Conservation (phyloP, 2,113 vertebrate species). For the Romanogobio albipinnatus region DNA sequence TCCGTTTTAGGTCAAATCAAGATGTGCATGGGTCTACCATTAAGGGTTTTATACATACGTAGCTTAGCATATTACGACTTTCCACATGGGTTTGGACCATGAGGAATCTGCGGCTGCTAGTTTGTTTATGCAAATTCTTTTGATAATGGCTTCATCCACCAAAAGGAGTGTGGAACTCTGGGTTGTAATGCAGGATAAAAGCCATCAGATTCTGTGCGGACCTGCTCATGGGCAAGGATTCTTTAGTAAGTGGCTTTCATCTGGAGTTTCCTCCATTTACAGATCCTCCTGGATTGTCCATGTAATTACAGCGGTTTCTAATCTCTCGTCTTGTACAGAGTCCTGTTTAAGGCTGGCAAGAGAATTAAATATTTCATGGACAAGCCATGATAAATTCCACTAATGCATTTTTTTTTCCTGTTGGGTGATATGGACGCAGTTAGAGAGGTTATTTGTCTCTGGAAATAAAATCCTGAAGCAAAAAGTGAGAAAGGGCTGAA, state of each 20-base stretch:
- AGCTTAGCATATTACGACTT: background rate
- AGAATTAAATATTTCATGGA: slow-evolving; percentile 35
- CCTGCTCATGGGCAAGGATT: background rate
- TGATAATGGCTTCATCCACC: background rate
- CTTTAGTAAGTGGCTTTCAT: background rate
- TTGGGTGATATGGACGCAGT: slow-evolving; percentile 2
- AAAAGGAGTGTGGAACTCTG: background rate
- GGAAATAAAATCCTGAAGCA: slow-evolving; percentile 59
- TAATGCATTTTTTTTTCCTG: slow-evolving; percentile 5
- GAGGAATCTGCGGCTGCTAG: background rate
- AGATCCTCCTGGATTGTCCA: slow-evolving; percentile 19
- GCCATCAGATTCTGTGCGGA: background rate
- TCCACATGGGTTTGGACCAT: background rate
- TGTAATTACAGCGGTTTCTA: background rate
- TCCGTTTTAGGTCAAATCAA: background rate
- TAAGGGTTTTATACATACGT: background rate
- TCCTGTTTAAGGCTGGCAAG: slow-evolving; percentile 8
- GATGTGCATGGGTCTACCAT: background rate
- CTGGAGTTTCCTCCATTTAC: background rate
- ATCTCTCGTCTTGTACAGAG: background rate
- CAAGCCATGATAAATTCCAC: slow-evolving; percentile 24
- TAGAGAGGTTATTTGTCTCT: slow-evolving; percentile 44
- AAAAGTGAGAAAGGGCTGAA: slow-evolving; percentile 39
- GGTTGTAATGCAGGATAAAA: background rate
- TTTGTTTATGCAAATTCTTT: background rate